These are phyloP conservation scores for Sebastes goodei DNA, from an alignment of 2,797 vertebrate species.

Conservation along the genomic window DNA sequence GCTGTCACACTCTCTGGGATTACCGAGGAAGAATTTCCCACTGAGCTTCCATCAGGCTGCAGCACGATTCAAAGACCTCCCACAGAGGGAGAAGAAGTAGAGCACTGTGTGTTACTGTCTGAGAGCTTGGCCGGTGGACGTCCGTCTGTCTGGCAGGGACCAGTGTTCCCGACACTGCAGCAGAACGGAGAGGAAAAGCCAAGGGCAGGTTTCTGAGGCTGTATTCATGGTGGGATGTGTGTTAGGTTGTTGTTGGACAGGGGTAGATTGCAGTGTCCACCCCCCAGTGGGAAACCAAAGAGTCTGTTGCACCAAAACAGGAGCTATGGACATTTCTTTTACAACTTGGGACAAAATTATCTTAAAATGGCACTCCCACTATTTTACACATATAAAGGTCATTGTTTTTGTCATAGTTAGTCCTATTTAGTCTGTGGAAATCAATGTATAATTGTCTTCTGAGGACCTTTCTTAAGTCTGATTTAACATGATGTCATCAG, in stretches of 20 bases:
- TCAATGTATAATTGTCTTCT: background rate
- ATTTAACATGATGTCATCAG: background rate
- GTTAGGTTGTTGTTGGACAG: background rate
- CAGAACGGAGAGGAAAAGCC: background rate
- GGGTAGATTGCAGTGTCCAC: background rate
- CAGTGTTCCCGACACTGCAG: constrained; percentile 2
- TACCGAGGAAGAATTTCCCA: constrained; percentile 41
- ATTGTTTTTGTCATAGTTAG: background rate
- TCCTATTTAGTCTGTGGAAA: background rate
- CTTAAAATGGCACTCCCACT: background rate
- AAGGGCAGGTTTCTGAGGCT: constrained; percentile 8
- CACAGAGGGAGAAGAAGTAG: constrained; percentile 57
- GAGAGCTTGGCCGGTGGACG: constrained; percentile 19
- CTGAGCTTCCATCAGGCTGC: constrained; percentile 47
- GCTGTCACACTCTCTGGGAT: constrained; percentile 35
- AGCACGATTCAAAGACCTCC: constrained; percentile 62
- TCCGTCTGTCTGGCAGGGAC: constrained; percentile 33
- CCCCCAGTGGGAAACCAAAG: background rate
- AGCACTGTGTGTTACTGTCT: constrained; percentile 29
- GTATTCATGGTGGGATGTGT: constrained; percentile 16
- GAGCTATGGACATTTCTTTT: background rate
- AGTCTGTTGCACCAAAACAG: background rate
- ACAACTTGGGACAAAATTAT: background rate
- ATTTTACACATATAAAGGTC: background rate
- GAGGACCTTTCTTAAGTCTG: background rate